Evolutionary conservation across 2,888 invertebrate species (phyloP).

Genomic region (Choreutis nemorana): DNA sequence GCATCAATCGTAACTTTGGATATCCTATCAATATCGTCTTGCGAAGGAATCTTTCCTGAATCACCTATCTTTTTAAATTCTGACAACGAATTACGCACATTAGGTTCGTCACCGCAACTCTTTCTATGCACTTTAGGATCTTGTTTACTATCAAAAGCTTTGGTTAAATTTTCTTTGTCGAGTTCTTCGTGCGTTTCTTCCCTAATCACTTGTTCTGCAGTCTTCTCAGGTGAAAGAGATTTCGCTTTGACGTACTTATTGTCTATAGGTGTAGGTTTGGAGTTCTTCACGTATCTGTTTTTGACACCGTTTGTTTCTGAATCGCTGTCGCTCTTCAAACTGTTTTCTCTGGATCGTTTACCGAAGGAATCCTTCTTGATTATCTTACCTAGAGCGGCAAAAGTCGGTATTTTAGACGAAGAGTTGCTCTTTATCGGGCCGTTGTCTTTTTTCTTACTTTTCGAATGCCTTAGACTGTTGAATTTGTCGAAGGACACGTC

Average conservation of each 20-base stretch:
- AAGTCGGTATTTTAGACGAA: conserved; percentile 57
- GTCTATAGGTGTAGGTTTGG: conserved; percentile 32
- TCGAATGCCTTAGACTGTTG: conserved; percentile 50
- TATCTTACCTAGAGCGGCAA: conserved; percentile 55
- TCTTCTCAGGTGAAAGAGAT: conserved; percentile 45
- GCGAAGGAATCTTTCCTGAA: conserved; percentile 70
- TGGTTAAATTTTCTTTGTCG: conserved; percentile 12
- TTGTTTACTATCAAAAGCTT: conserved; percentile 9
- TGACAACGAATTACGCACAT: conserved; percentile 16
- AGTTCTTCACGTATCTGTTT: conserved; percentile 48
- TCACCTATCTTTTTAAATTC: conserved; percentile 44
- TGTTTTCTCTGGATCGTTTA: conserved; percentile 34
- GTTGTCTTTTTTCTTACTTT: conserved; percentile 38
- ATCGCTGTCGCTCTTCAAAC: conserved; percentile 18
- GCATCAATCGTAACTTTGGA: conserved; percentile 88
- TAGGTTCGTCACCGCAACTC: conserved; percentile 57
- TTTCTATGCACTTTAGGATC: conserved; percentile 34
- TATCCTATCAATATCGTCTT: conserved; percentile 87
- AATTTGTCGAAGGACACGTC: conserved; percentile 46
- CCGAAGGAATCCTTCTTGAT: conserved; percentile 57
- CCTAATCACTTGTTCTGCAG: conserved; percentile 26
- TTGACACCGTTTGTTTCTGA: conserved; percentile 27
- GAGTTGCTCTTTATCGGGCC: conserved; percentile 49
- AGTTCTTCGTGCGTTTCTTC: conserved; percentile 29
- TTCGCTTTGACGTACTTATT: conserved; percentile 56